Conservation (phyloP, 2,797 vertebrate species). For the Naso thynnoides region DNA sequence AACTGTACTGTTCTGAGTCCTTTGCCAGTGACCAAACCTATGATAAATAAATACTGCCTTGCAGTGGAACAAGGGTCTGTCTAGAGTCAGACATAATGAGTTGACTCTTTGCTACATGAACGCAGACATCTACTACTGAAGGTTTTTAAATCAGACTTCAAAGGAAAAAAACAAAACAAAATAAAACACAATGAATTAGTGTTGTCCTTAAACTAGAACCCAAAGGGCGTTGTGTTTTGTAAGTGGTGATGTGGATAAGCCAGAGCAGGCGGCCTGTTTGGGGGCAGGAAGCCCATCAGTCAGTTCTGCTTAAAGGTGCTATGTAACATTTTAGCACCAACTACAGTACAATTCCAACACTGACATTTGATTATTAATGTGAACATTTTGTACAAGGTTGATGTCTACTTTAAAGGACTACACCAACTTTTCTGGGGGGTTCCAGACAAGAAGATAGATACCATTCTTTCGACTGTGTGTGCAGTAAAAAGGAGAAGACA, state of each 20-base stretch:
- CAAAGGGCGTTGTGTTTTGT: neutral
- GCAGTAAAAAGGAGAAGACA: too few relatives aligned
- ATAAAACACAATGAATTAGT: constrained; percentile 4
- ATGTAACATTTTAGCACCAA: too few relatives aligned
- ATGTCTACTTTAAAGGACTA: too few relatives aligned
- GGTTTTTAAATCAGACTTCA: neutral
- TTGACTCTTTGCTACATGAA: constrained; percentile 8
- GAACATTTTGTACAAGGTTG: too few relatives aligned
- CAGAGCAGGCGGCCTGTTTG: neutral
- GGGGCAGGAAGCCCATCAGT: constrained; percentile 6
- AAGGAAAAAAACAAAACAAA: neutral
- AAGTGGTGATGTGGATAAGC: neutral
- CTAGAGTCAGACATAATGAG: constrained; percentile 1
- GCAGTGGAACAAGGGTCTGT: neutral
- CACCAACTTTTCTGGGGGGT: too few relatives aligned
- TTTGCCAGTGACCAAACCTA: neutral
- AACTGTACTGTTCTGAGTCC: neutral
- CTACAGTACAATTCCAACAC: too few relatives aligned
- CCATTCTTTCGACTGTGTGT: too few relatives aligned
- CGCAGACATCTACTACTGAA: neutral
- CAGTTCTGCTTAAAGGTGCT: constrained; percentile 15
- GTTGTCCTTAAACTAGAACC: constrained; percentile 2
- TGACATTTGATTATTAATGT: too few relatives aligned
- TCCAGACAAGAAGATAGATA: too few relatives aligned
- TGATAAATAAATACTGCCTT: neutral